Evolutionary conservation across 1,140 invertebrate genomes (phyloP), one percentile per base, ranked within the genome.

Genomic region (Homalodisca vitripennis): DNA sequence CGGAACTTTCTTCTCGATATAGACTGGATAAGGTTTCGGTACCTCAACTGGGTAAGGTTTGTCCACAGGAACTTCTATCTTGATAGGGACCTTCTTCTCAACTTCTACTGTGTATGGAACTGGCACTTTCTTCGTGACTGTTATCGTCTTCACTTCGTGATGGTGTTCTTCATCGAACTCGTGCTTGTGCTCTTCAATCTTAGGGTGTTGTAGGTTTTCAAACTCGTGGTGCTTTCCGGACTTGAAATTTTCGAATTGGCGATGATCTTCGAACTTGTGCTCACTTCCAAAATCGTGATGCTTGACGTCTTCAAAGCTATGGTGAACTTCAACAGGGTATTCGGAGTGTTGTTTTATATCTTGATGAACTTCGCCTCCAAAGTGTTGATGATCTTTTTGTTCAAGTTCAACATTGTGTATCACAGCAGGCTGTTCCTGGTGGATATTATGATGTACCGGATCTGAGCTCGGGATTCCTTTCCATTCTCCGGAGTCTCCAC

Each of bases 131-230:
- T 91, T 91, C 51, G 88, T 84, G 20, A 91, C 79, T 34, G 88
- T 89, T 74, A 91, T 81, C 66, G 88, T 90, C 78, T 88, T 92
- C 73, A 88, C 82, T 71, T 89, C 83, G 73, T 87, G 88, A 77
- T 89, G 84, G 2, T 67, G 46, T 14, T 51, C 48, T 51, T 51
- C 48, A 14, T 51, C 48, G n/a, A 20, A 22, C 48, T 51, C 48
- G 3, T n/a, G 3, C 3, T 10, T 51, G 48, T 51, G 48, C 22
- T 51, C 48, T 51, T 51, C 48, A 10, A 51, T 22, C n/a, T 51
- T 51, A n/a, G 48, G 48, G n/a, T 51, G 48, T 3, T 31, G n/a
- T n/a, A n/a, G n/a, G n/a, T n/a, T n/a, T n/a, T n/a, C 10, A 62
- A 34, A 34, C 31, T 34, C 27, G 20, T 24, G 24, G 29, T 12